Conservation (phyloP, 2,113 vertebrate species). For the Vulpes vulpes region DNA sequence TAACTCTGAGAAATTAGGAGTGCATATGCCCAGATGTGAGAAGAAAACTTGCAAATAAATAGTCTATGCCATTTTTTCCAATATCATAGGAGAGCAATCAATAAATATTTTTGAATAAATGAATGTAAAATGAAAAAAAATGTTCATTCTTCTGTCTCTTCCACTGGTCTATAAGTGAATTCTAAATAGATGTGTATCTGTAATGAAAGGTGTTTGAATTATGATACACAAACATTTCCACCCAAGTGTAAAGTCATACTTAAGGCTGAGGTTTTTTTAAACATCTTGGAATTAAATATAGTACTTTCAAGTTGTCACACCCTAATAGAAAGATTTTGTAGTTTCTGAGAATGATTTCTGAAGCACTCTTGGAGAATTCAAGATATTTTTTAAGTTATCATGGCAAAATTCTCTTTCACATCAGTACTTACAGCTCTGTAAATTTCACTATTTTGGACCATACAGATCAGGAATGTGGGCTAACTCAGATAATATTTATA, state of each 20-base stretch:
- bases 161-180: not conserved
- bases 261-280: not conserved
- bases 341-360: slow-evolving; percentile 37
- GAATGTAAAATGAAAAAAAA: slow-evolving; percentile 18
- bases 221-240: not conserved
- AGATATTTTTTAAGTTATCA: slow-evolving; percentile 33
- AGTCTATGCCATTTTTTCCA: not conserved
- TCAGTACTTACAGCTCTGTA: slow-evolving; percentile 2
- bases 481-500: slow-evolving; percentile 53
- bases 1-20: not conserved
- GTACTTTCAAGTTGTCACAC: not conserved
- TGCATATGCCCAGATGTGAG: no score
- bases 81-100: not conserved
- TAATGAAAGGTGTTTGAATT: not conserved
- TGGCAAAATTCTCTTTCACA: slow-evolving; percentile 21
- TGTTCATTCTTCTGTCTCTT: not conserved
- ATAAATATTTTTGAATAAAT: not conserved
- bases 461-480: slow-evolving; percentile 27
- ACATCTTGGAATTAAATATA: not conserved
- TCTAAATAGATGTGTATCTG: not conserved
- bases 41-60: not conserved
- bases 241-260: not conserved
- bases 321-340: not conserved
- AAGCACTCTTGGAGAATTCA: slow-evolving; percentile 43
- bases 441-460: slow-evolving; percentile 12